phyloP scores from a whole-genome alignment of 2,888 invertebrate genomes.

The Rhaphigaster nebulosa region DNA sequence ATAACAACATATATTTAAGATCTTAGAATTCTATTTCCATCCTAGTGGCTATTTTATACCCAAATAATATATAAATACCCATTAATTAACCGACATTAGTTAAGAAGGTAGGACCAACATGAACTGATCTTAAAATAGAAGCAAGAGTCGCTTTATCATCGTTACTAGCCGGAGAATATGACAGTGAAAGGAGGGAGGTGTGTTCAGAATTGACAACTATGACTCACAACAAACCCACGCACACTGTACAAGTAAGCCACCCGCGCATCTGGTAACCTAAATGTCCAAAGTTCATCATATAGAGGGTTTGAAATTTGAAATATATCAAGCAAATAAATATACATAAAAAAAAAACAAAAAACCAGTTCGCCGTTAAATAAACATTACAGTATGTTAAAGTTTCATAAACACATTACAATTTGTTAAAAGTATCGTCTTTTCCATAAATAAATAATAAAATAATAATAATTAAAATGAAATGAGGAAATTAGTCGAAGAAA shows the following conservation, averaged over 20 bases:
- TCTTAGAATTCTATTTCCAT: too few species aligned
- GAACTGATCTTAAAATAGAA: not conserved
- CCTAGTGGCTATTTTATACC: too few species aligned
- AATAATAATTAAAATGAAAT: too few species aligned
- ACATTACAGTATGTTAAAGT: too few species aligned
- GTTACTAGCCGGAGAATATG: not conserved
- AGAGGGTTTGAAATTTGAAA: not conserved
- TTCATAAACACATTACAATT: too few species aligned
- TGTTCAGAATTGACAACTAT: not conserved
- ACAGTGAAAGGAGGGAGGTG: conserved; percentile 27
- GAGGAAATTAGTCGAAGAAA: too few species aligned
- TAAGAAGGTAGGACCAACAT: not conserved
- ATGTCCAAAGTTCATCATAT: not conserved
- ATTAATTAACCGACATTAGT: not conserved
- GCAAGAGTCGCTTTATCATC: not conserved
- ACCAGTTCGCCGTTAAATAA: too few species aligned
- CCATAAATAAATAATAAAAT: too few species aligned
- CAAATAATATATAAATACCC: not conserved
- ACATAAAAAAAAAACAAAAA: too few species aligned
- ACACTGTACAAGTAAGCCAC: not conserved
- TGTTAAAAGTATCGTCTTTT: too few species aligned
- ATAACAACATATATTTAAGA: too few species aligned
- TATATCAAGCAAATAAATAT: not conserved
- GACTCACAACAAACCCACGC: not conserved
- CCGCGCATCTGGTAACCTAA: not conserved